phyloP scores from a whole-genome alignment of 2,888 invertebrate genomes.

The Apoderus coryli region DNA sequence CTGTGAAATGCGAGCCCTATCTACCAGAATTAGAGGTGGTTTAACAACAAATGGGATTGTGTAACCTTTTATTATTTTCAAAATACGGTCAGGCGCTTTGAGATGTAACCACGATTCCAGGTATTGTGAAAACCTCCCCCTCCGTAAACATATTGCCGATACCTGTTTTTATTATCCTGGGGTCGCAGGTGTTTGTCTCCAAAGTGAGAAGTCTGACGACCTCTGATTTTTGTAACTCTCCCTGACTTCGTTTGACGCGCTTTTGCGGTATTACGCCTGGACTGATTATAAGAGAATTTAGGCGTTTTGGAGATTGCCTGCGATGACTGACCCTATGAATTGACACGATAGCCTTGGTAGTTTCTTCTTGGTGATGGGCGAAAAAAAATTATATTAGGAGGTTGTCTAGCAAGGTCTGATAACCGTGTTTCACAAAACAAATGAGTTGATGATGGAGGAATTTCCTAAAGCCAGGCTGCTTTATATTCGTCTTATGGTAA shows the following conservation, averaged over 20 bases:
- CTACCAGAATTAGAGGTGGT: conserved; percentile 9
- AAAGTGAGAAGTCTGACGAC: no score
- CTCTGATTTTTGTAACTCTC: no score
- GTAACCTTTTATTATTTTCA: conserved; percentile 14
- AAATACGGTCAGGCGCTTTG: conserved; percentile 11
- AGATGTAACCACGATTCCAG: conserved; percentile 10
- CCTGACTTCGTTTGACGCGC: no score
- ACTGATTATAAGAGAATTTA: no score
- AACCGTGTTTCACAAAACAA: not conserved
- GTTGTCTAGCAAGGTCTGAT: not conserved
- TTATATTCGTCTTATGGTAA: not conserved
- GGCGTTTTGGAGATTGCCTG: conserved; percentile 1
- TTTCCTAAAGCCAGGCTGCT: not conserved
- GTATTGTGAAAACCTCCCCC: conserved; percentile 8
- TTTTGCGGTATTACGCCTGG: no score
- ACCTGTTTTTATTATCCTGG: no score
- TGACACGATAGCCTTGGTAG: no score
- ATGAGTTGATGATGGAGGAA: conserved; percentile 4
- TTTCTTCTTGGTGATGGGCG: not conserved
- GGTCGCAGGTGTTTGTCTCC: no score
- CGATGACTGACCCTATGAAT: no score
- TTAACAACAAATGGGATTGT: conserved; percentile 12
- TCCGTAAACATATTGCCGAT: conserved; percentile 8
- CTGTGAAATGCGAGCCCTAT: not conserved
- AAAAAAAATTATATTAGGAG: not conserved